phyloP scores from a whole-genome alignment of 1,140 invertebrate genomes.

The Zaprionus gabonicus region DNA sequence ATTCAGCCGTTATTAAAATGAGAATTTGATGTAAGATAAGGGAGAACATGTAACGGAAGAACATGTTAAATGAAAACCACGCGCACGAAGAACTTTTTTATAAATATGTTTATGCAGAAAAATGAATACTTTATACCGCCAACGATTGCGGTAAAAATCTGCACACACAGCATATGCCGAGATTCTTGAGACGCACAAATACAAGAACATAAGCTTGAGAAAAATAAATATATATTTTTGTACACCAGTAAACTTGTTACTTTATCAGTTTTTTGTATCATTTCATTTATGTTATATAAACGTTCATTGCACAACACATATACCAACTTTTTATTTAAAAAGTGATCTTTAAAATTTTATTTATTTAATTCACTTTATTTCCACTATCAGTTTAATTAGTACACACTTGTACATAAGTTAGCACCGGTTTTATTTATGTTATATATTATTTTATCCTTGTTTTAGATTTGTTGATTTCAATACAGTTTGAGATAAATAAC shows the following conservation, averaged over 20 bases:
- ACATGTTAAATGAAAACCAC: not conserved
- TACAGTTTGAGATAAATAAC: constrained; percentile 45
- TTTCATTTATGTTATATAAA: constrained; percentile 12
- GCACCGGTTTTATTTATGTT: constrained; percentile 1
- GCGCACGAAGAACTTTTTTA: not conserved
- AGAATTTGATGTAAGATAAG: not conserved
- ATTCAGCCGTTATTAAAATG: not conserved
- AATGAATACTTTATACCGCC: not conserved
- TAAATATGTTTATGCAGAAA: not conserved
- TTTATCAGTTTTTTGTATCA: constrained; percentile 18
- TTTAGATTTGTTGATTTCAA: constrained; percentile 18
- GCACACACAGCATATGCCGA: constrained; percentile 1
- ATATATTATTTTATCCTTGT: constrained; percentile 7
- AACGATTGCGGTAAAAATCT: not conserved
- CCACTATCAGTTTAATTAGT: not conserved
- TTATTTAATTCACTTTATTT: not conserved
- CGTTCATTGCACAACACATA: constrained; percentile 61
- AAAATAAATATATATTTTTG: constrained; percentile 28
- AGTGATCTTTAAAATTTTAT: not conserved
- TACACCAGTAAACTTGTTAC: constrained; percentile 19
- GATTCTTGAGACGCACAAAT: not conserved
- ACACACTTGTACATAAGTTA: not conserved
- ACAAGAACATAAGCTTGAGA: not conserved
- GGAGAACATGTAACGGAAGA: not conserved
- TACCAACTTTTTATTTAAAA: constrained; percentile 17